Base-by-base conservation (phyloP, 2,113 vertebrate species). In the Zosterops lateralis region DNA sequence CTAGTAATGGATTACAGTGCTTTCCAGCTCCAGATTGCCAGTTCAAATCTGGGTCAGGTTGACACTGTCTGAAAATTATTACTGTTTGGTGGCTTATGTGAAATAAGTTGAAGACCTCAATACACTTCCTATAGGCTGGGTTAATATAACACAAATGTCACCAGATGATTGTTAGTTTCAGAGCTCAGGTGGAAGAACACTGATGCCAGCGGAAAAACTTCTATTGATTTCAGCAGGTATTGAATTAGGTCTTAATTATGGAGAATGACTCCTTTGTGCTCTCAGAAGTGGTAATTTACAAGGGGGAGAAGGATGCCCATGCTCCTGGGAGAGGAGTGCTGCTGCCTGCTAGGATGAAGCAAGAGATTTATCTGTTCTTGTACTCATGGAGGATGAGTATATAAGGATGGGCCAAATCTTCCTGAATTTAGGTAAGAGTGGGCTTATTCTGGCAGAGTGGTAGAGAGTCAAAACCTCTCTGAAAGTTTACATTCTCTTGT, bases 1-100 rank as follows among this genome's bases (percentile, higher is more conserved):
- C 85, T 83, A 71, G 85, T 89, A 96, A 97, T 94, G 90, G 91
- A 95, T 90, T 92, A 91, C 42, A 84, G 80, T 87, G 45, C 83
- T 94, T 96, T 90, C 90, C 42, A 84, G 74, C 64, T 97, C 90
- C 85, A 96, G 95, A 95, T 95, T 96, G 91, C 93, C 83, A 95
- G 96, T 97, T 97, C 95, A 97, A 95, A 96, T 94, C 84, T 92
- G 81, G 96, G 95, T 96, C 95, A 96, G 89, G 89, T 82, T 96
- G 95, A 96, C 95, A 96, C 79, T 93, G 67, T 87, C 92, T 91
- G 94, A 91, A 96, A 96, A 93, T 96, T 95, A 96, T 95, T 93
- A 89, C 94, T 94, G 83, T 95, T 96, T 93, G 71, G 90, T 92
- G 90, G 92, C 78, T 95, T 91, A 91, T 66, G 54, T 95, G 94